phyloP scores from a whole-genome alignment of 2,113 vertebrate species.

The Nycticebus coucang region DNA sequence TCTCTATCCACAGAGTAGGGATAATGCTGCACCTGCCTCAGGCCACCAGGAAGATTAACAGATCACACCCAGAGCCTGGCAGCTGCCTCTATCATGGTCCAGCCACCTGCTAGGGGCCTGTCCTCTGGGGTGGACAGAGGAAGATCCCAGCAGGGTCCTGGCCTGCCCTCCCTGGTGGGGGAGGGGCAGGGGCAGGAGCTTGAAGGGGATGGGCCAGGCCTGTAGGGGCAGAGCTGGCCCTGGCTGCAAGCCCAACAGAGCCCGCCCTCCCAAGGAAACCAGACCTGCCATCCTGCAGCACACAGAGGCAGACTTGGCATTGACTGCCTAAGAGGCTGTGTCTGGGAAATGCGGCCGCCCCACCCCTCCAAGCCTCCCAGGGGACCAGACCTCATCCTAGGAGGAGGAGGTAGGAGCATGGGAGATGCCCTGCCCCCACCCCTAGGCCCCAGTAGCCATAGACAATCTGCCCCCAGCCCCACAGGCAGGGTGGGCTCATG shows the following conservation, averaged over 20 bases:
- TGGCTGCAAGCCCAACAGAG: neutral
- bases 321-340: neutral
- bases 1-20: neutral
- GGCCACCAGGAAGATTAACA: rapidly evolving
- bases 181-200: neutral
- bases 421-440: neutral
- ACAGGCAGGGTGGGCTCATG: rapidly evolving
- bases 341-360: neutral
- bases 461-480: neutral
- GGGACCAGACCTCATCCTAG: neutral
- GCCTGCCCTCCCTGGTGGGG: neutral
- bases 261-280: neutral
- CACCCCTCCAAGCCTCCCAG: neutral
- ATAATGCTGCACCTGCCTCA: neutral
- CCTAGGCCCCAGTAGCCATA: neutral
- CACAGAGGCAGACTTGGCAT: conserved; percentile 21
- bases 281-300: neutral
- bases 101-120: conserved; percentile 35
- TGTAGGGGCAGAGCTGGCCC: neutral
- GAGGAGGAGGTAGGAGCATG: neutral
- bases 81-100: neutral
- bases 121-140: neutral
- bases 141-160: neutral
- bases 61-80: neutral
- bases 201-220: neutral